These are phyloP conservation scores for Proisotoma minuta DNA, from an alignment of 2,888 invertebrate genomes.

Conservation along the genomic window DNA sequence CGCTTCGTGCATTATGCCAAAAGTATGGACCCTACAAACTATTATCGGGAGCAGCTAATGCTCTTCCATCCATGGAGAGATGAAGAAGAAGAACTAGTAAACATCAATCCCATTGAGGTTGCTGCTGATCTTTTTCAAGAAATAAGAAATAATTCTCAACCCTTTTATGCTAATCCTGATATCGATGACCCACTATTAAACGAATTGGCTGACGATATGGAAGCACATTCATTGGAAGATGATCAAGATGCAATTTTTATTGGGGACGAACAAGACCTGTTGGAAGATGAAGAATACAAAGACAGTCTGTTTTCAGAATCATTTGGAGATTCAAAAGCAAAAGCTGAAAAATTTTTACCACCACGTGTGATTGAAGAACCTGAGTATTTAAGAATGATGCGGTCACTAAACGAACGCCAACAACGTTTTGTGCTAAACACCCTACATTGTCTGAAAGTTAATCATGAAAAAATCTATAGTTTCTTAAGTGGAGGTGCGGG, in stretches of 20 bases:
- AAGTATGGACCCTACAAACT: conserved; percentile 32
- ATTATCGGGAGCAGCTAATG: conserved; percentile 43
- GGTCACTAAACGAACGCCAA: conserved; percentile 37
- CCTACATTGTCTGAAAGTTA: conserved; percentile 30
- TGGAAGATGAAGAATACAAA: background rate
- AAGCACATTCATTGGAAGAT: background rate
- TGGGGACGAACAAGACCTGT: background rate
- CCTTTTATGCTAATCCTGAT: conserved; percentile 8
- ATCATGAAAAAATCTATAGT: conserved; percentile 37
- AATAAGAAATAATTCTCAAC: conserved; percentile 18
- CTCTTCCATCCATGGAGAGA: conserved; percentile 45
- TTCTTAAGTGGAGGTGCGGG: conserved; percentile 48
- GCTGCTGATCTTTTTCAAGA: background rate
- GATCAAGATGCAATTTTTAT: conserved; percentile 3
- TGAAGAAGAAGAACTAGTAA: conserved; percentile 35
- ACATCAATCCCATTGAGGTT: conserved; percentile 17
- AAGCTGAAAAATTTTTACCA: conserved; percentile 3
- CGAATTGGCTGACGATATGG: background rate
- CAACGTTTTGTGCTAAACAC: conserved; percentile 26
- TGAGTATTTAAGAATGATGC: conserved; percentile 28
- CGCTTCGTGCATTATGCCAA: conserved; percentile 26
- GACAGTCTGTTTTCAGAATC: background rate
- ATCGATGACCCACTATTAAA: conserved; percentile 3
- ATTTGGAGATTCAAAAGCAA: background rate
- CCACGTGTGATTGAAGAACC: conserved; percentile 26